Conservation (phyloP, 1,140 invertebrate genomes). For the Lepidostoma basale region DNA sequence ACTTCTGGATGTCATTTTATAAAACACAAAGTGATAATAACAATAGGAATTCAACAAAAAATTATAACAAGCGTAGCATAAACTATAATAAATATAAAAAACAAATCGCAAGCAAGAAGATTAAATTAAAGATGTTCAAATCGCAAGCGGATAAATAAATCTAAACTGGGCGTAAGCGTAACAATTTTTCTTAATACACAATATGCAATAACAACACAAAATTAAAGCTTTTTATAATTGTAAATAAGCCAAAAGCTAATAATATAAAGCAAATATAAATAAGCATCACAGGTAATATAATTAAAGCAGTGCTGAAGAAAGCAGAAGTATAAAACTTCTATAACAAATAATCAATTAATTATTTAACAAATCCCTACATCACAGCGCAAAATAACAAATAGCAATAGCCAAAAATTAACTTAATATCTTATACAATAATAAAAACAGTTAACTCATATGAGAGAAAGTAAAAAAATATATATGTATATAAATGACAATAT, state of each 20-base stretch:
- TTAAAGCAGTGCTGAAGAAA: slow-evolving; percentile 10
- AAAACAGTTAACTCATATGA: no score
- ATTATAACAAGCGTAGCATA: slow-evolving; percentile 4
- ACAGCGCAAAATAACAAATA: slow-evolving; percentile 9
- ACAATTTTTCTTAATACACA: not conserved
- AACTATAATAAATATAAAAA: slow-evolving; percentile 5
- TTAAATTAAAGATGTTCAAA: not conserved
- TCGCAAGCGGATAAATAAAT: not conserved
- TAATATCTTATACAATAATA: not conserved
- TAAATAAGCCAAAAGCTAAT: slow-evolving; percentile 17
- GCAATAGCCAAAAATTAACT: not conserved
- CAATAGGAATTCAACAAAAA: no score
- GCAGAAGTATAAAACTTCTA: not conserved
- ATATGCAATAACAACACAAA: slow-evolving; percentile 3
- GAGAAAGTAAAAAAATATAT: no score
- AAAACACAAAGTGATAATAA: no score
- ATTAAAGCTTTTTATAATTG: slow-evolving; percentile 3
- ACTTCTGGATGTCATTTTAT: no score
- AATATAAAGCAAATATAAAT: not conserved
- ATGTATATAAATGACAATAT: no score
- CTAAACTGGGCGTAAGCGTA: not conserved
- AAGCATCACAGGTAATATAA: slow-evolving; percentile 9
- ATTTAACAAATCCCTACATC: no score
- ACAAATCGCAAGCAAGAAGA: slow-evolving; percentile 12
- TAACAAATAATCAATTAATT: not conserved